Evolutionary conservation across 1,140 invertebrate genomes (phyloP), one percentile per base, ranked within the genome.

Genomic region (Drosophila ironensis): DNA sequence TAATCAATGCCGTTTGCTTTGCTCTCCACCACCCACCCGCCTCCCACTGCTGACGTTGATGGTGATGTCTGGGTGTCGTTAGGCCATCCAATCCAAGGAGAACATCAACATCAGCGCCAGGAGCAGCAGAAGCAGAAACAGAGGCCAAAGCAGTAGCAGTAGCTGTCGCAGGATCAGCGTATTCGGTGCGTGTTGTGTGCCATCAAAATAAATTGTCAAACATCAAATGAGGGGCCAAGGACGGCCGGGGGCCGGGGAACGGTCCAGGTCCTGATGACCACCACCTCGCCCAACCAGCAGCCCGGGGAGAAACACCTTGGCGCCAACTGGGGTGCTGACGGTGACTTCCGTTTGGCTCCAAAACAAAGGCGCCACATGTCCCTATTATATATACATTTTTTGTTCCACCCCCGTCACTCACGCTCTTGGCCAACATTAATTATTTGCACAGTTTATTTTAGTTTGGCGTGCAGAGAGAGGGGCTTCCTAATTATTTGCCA

Each of bases 181-280:
- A 25, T 50, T 41, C 24, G 46, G 76, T 81, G 76, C 72, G 71
- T 81, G 76, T 63, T 75, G 51, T 61, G 60, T 45, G 60, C 72
- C 67, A 81, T 81, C 76, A 81, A 81, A 81, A 81, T 81, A 81
- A 81, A 81, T 81, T 75, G 76, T 81, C 76, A 81, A 81, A 75
- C 71, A 67, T 80, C 76, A 71, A 81, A 61, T 67, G 66, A 14
- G 56, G 54, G 46, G 47, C 19, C 59, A 63, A 48, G 57, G 60
- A 25, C 57, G 54, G 40, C 24, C 7, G n/a, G 7, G 12, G 33
- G 33, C 12, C 30, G 30, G 7, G n/a, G n/a, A 11, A n/a, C n/a
- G 28, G 28, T 30, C 14, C 11, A 35, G 40, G 48, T 16, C 20
- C 12, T n/a, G 17, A 24, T 22, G 48, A 38, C 22, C 30, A 33